These are phyloP conservation scores for Labia minor DNA, from an alignment of 2,888 invertebrate species.

Conservation along the genomic window DNA sequence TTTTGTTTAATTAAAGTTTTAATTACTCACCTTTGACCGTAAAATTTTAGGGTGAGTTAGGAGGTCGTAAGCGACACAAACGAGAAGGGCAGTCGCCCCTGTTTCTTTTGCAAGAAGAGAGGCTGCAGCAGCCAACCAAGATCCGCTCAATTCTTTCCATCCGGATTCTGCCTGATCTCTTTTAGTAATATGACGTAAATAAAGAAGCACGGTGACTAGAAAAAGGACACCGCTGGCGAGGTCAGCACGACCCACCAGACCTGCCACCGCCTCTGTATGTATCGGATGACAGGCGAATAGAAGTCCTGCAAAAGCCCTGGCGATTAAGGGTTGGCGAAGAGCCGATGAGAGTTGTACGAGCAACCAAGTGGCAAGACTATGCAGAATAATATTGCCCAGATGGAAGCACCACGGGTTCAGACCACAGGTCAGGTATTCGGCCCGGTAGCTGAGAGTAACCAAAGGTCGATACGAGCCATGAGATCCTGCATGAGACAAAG, in stretches of 20 bases:
- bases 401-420: conserved; percentile 76
- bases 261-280: conserved; percentile 93
- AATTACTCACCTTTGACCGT: not conserved
- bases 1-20: too few relatives aligned
- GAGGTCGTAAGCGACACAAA: conserved; percentile 41
- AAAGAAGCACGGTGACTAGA: conserved; percentile 74
- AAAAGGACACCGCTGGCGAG: conserved; percentile 71
- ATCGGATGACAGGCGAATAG: conserved; percentile 94
- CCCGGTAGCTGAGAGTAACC: conserved; percentile 76
- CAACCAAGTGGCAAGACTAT: conserved; percentile 71
- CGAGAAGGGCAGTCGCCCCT: conserved; percentile 41
- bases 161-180: conserved; percentile 20
- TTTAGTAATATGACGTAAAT: conserved; percentile 58
- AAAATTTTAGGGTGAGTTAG: conserved; percentile 28
- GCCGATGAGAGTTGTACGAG: conserved; percentile 67
- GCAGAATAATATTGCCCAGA: conserved; percentile 72
- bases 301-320: conserved; percentile 53
- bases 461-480: conserved; percentile 95
- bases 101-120: conserved; percentile 40
- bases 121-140: conserved; percentile 23
- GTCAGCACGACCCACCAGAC: conserved; percentile 93
- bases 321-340: conserved; percentile 27
- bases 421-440: conserved; percentile 57
- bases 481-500: conserved; percentile 80
- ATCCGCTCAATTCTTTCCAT: conserved; percentile 17